These are phyloP conservation scores for Pseudomyrmex sp. DNA, from an alignment of 1,140 invertebrate species.

Conservation along the genomic window DNA sequence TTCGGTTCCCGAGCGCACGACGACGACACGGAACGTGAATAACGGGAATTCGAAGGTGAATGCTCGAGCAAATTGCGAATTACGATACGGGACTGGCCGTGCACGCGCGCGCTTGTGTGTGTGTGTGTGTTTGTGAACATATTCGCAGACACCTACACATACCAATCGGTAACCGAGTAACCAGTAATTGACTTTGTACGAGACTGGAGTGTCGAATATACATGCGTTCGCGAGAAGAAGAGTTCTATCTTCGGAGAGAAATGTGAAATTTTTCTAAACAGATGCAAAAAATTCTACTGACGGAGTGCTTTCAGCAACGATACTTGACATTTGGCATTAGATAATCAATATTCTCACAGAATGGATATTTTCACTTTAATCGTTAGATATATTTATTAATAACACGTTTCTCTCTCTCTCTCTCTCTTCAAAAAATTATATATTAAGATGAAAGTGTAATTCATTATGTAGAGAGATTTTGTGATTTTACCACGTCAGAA, in stretches of 20 bases:
- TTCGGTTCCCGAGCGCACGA: conserved; percentile 55
- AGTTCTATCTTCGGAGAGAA: not conserved
- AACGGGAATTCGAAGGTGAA: conserved; percentile 76
- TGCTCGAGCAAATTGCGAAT: conserved; percentile 75
- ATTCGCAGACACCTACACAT: conserved; percentile 45
- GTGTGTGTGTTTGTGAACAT: not conserved
- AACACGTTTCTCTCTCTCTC: too few species aligned
- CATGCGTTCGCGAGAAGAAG: conserved; percentile 44
- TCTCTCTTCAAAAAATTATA: not conserved
- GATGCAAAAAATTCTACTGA: not conserved
- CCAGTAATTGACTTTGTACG: conserved; percentile 73
- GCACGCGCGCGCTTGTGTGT: not conserved
- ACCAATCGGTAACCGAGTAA: conserved; percentile 69
- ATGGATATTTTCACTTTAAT: not conserved
- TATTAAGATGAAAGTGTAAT: not conserved
- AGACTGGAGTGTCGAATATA: conserved; percentile 66
- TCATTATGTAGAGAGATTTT: not conserved
- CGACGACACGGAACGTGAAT: conserved; percentile 72
- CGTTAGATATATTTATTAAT: not conserved
- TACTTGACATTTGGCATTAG: conserved; percentile 15
- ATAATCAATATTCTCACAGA: conserved; percentile 17
- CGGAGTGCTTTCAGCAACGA: conserved; percentile 16
- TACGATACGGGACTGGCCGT: conserved; percentile 67
- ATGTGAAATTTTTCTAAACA: conserved; percentile 10
- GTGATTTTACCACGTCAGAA: not conserved